Base-by-base conservation (phyloP, 1,140 invertebrate genomes). In the Drosophila kurseongensis region DNA sequence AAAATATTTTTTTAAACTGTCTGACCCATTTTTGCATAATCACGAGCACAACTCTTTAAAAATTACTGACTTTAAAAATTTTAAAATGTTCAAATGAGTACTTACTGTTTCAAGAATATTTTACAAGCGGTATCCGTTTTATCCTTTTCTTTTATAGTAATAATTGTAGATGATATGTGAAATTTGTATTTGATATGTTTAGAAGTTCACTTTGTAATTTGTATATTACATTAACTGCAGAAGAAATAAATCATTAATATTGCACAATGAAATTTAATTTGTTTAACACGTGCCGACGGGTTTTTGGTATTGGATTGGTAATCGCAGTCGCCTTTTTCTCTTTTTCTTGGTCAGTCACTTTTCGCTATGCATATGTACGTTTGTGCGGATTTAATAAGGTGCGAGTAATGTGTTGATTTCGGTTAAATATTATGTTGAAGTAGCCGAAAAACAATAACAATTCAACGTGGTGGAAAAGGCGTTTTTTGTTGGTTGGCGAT, bases 391-490 rank as follows among this genome's bases (percentile, higher is more conserved):
- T 57, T 40, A 58, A 62, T 66, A 44, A 66, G 23, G 36, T 51
- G 47, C 54, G 54, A 58, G 71, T 72, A 61, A 62, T 35, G 57
- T 54, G 50, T 73, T 73, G 57, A 41, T 75, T 68, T 54, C 23
- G 45, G n/a, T 69, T 47, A 29, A 54, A 42, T 62, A 62, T 54
- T 62, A 73, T 52, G 60, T 61, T 66, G 56, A 38, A 61, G 56
- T 40, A 55, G 62, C 69, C 66, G 61, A 65, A 65, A 60, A 72
- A 65, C 61, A 75, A 69, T 55, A 80, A 75, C 58, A 79, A 79
- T 52, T 68, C 12, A 68, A 54, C 38, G 65, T 68, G 65, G 65
- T 68, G 65, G 65, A 66, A 68, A 68, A 66, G 60, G 47, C 36
- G 45, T 47, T 72, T 51, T 27, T 51, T 40, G 40, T 60, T 45